Base-by-base conservation (phyloP, 2,797 vertebrate genomes). In the Rhinatrema bivittatum region DNA sequence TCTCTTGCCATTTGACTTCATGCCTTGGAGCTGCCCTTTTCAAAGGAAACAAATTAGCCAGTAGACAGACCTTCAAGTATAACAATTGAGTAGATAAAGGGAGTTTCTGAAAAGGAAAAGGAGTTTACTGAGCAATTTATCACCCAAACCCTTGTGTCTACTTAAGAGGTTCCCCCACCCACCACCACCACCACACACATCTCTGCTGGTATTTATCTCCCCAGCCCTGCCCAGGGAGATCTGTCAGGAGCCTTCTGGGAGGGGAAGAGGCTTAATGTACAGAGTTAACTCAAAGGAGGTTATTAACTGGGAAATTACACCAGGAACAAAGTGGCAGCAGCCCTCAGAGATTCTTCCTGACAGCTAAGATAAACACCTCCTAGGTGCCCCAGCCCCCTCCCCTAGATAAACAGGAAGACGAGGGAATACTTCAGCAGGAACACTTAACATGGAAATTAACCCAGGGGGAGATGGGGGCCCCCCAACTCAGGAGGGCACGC, bases 261-360 rank as follows among this genome's bases (percentile, higher is more conserved):
- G n/a, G n/a, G n/a, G n/a, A n/a, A n/a, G n/a, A n/a, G n/a, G n/a
- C n/a, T n/a, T n/a, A n/a, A n/a, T n/a, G n/a, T n/a, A n/a, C n/a
- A n/a, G 37, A 31, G 31, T 49, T 49, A 48, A 49, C 46, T 41
- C 19, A 25, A 25, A n/a, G 25, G 16, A 9, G 32, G 27, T 46
- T 21, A 41, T 48, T 48, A 48, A 41, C 46, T 29, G 20, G 21
- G 20, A 16, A 10, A 25, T 25, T 14, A 27, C 26, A n/a, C n/a
- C n/a, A n/a, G n/a, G n/a, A n/a, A n/a, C n/a, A n/a, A n/a, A n/a
- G n/a, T n/a, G n/a, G n/a, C n/a, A n/a, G n/a, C n/a, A n/a, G n/a
- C n/a, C n/a, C n/a, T n/a, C n/a, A n/a, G n/a, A n/a, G n/a, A n/a
- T n/a, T n/a, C n/a, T n/a, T n/a, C n/a, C n/a, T n/a, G n/a, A n/a